A percentile compares a stretch with the other conserved stretches of the same genome.
phyloP scores from a whole-genome alignment of 2,113 vertebrate genomes.

The Sialia sialis region DNA sequence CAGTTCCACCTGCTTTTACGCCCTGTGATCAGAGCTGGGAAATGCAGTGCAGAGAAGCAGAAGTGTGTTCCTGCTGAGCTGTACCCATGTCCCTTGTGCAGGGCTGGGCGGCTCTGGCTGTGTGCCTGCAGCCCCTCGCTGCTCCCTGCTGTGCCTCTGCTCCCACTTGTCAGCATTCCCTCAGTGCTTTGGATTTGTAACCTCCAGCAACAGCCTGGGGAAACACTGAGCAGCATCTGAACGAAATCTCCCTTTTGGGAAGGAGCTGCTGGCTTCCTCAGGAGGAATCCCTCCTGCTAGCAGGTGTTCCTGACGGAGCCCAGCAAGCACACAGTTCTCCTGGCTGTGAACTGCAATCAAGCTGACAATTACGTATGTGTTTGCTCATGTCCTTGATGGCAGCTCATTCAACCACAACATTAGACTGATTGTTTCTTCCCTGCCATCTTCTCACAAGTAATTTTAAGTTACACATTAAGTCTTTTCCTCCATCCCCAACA shows the following conservation, averaged over 20 bases:
- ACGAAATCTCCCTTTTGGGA: not conserved
- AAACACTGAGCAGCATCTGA: not conserved
- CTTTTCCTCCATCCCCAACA: not conserved
- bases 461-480: not conserved
- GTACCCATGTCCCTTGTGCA: not conserved
- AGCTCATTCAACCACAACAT: not conserved
- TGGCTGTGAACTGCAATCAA: not conserved
- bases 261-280: not conserved
- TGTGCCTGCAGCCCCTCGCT: too few relatives aligned
- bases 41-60: not conserved
- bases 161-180: not conserved
- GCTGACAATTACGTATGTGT: not conserved
- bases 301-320: not conserved
- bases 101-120: not conserved
- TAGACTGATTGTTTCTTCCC: not conserved
- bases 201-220: not conserved
- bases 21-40: not conserved
- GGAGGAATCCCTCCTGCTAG: not conserved
- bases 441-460: not conserved
- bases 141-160: rapidly evolving
- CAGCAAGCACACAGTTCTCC: not conserved
- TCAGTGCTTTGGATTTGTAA: not conserved
- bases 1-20: not conserved
- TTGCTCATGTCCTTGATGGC: not conserved
- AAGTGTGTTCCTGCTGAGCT: not conserved